A percentile compares a stretch with the other conserved stretches of the same genome.
phyloP scores from a whole-genome alignment of 2,888 invertebrate genomes.

The Drosophila nigricruria region DNA sequence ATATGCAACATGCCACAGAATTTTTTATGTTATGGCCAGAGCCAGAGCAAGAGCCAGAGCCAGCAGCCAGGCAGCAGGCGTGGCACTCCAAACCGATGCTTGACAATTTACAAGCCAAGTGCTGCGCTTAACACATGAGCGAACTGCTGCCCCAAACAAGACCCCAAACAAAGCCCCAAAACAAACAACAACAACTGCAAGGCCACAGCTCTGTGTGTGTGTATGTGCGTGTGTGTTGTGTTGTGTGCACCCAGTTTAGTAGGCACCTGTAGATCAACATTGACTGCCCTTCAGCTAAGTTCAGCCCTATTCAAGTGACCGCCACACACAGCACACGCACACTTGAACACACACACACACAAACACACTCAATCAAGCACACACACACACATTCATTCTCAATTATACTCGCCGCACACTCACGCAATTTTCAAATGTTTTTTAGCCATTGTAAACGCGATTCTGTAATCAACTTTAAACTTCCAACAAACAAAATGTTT shows the following conservation, averaged over 20 bases:
- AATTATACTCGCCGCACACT: constrained; percentile 14
- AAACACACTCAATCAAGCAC: constrained; percentile 5
- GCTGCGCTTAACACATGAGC: constrained; percentile 56
- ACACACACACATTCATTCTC: constrained; percentile 12
- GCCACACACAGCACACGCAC: constrained; percentile 19
- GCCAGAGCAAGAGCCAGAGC: neutral
- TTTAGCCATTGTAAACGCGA: constrained; percentile 32
- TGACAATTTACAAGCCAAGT: constrained; percentile 59
- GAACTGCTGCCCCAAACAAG: constrained; percentile 36
- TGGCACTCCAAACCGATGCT: constrained; percentile 67
- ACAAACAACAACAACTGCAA: constrained; percentile 33
- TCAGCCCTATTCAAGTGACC: constrained; percentile 65
- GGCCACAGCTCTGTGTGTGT: constrained; percentile 27
- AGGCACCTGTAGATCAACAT: constrained; percentile 72
- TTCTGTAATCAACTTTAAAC: constrained; percentile 39
- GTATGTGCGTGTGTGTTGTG: constrained; percentile 1
- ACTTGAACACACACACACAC: constrained; percentile 13
- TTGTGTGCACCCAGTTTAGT: constrained; percentile 44
- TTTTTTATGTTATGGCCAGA: constrained; percentile 56
- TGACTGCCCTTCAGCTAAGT: constrained; percentile 67
- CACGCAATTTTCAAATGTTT: constrained; percentile 14
- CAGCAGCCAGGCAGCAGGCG: constrained; percentile 19
- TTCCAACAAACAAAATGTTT: neutral
- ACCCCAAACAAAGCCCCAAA: constrained; percentile 43
- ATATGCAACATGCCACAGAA: constrained; percentile 61